Base-by-base conservation (phyloP, 1,140 invertebrate species). In the Eciton burchellii region DNA sequence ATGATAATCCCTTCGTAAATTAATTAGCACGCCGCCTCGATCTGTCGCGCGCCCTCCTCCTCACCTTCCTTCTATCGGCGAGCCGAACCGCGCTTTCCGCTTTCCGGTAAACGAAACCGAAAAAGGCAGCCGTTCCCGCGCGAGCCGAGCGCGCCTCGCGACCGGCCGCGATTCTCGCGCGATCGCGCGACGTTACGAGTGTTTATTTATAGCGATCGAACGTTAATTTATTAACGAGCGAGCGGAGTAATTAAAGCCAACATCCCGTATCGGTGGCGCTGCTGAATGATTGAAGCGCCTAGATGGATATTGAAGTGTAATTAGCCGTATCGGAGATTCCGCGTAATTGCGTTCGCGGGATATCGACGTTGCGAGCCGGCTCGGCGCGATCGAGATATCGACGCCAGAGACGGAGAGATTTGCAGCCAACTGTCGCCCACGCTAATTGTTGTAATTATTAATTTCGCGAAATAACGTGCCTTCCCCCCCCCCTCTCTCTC, bases 321-420 rank as follows among this genome's bases (percentile, higher is more conserved):
- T 89, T 89, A 85, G 87, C 68, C 79, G 76, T 88, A 88, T 79
- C 76, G 81, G 82, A 68, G 87, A 89, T 88, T 88, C 86, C 62
- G 57, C 56, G 84, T 86, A 89, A 89, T 89, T 89, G 57, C 81
- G 45, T 74, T 59, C 84, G 73, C 83, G 21, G 65, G 74, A 83
- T 81, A 81, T 81, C 63, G 86, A 74, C 60, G 68, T 43, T 63
- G 43, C 29, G 66, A 21, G 16, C 71, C n/a, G 72, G 11, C 41
- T 21, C 35, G 41, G 6, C 41, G 60, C 56, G 66, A 86, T 77
- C 49, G 14, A 56, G 11, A 56, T 35, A 47, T 59, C 43, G 60
- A 24, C n/a, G 24, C 59, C 12, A 63, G 29, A 19, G 49, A 6
- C 21, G 14, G 45, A 52, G 26, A 68, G 65, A 49, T 68, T 29